phyloP scores from a whole-genome alignment of 2,113 vertebrate genomes.

The Scytalopus superciliaris region DNA sequence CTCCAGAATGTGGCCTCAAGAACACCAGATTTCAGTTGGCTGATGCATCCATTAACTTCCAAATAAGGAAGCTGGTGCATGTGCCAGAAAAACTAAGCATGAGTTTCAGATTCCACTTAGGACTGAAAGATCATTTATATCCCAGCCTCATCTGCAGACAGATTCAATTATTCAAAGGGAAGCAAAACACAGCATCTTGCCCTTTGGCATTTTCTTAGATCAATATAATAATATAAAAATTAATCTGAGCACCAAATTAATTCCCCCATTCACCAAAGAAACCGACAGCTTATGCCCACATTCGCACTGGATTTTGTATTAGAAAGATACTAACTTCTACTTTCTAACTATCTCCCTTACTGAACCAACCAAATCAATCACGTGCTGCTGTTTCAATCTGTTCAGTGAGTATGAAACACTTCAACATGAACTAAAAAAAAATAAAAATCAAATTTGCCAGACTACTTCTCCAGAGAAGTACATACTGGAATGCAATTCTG shows the following conservation, averaged over 20 bases:
- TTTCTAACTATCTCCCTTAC: not conserved
- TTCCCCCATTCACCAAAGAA: not conserved
- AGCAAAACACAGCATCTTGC: not conserved
- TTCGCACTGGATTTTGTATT: not conserved
- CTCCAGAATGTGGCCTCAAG: not conserved
- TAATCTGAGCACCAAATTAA: not conserved
- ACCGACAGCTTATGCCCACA: not conserved
- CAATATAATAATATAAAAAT: not conserved
- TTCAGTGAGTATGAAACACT: not conserved
- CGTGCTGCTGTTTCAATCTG: not conserved
- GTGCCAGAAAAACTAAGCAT: not conserved
- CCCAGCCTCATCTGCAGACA: not conserved
- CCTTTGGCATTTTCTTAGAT: not conserved
- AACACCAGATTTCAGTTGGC: not conserved
- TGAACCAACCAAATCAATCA: not conserved
- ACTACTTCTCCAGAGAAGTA: not conserved
- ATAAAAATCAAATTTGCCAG: not conserved
- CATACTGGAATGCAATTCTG: not conserved
- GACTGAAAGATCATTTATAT: not conserved
- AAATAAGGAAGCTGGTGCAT: accelerated
- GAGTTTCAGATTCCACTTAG: not conserved
- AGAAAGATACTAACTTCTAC: not conserved
- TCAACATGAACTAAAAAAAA: not conserved
- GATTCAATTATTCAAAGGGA: not conserved
- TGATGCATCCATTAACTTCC: not conserved